phyloP scores from a whole-genome alignment of 2,888 invertebrate species.

The Trichacis sp. region DNA sequence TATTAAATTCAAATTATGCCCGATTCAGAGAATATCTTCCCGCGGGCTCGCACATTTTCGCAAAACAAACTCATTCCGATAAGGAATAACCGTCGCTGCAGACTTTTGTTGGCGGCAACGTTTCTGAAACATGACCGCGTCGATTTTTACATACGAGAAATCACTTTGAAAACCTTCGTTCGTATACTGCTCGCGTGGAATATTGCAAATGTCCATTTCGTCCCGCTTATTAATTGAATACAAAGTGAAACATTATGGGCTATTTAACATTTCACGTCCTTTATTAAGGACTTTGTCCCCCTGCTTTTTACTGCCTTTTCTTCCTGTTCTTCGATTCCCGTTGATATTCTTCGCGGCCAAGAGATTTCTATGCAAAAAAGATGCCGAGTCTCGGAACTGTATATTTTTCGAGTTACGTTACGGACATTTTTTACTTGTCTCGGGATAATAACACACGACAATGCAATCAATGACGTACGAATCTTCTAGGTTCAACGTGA shows the following conservation, averaged over 20 bases:
- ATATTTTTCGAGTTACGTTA: constrained; percentile 3
- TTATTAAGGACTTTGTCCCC: not conserved
- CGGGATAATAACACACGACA: not conserved
- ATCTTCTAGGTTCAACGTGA: constrained; percentile 10
- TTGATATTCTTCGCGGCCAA: constrained; percentile 52
- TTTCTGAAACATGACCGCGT: no score
- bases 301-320: constrained; percentile 16
- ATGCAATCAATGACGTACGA: not conserved
- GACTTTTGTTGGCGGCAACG: no score
- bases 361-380: constrained; percentile 49
- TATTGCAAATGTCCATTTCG: no score
- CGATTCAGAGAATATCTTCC: constrained; percentile 5
- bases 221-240: no score
- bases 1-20: constrained; percentile 31
- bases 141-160: no score
- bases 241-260: not conserved
- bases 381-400: no score
- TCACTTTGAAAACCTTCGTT: no score
- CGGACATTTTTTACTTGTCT: not conserved
- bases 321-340: constrained; percentile 49
- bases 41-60: not conserved
- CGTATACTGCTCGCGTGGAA: no score
- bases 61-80: constrained; percentile 3
- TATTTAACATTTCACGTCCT: no score
- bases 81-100: no score